Conservation (phyloP, 2,797 vertebrate species). For the Prunella strophiata region DNA sequence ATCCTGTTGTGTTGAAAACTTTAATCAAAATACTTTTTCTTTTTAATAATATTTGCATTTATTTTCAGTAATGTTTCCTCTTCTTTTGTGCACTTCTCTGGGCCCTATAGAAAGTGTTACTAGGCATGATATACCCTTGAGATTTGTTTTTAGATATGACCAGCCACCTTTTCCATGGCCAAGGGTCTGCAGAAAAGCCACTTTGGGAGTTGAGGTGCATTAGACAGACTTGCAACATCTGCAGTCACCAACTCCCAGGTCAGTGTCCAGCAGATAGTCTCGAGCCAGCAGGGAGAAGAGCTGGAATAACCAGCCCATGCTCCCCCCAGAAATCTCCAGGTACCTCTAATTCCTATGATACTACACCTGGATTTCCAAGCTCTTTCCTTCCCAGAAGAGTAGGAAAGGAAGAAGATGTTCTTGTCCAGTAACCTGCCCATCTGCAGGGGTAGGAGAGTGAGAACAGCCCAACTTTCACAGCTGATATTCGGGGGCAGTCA, state of each 20-base stretch:
- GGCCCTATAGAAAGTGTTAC: neutral
- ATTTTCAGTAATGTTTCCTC: neutral
- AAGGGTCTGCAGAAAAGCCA: neutral
- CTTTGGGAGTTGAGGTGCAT: neutral
- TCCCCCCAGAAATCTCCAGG: neutral
- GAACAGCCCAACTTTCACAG: neutral
- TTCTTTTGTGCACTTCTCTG: neutral
- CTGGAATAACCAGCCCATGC: neutral
- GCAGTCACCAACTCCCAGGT: neutral
- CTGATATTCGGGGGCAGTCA: fast-evolving
- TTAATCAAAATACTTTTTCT: neutral
- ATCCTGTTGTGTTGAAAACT: neutral
- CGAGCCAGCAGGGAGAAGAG: neutral
- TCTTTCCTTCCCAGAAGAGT: neutral
- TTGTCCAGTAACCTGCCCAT: neutral
- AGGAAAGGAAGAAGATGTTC: neutral
- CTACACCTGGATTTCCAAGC: neutral
- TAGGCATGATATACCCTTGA: neutral
- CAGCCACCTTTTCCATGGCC: neutral
- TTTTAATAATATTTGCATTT: neutral
- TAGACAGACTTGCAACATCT: neutral
- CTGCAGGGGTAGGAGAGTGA: neutral
- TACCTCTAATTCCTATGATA: neutral
- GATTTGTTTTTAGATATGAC: neutral
- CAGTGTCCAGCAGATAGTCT: neutral